Conservation (phyloP, 2,888 invertebrate genomes). For the Melinaea menophilus region DNA sequence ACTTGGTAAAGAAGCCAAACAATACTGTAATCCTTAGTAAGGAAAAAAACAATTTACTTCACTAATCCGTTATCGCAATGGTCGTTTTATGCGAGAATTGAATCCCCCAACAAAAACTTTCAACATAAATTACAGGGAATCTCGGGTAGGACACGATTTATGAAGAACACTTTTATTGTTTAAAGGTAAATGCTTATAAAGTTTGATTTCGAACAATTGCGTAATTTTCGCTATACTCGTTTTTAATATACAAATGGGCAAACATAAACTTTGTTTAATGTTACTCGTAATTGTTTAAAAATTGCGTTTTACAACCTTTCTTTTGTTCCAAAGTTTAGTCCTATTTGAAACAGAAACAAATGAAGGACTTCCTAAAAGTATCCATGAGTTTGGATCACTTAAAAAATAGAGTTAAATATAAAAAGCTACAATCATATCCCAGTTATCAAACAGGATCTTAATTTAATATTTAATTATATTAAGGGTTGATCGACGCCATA, state of each 20-base stretch:
- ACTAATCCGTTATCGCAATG: conserved; percentile 45
- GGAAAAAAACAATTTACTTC: conserved; percentile 38
- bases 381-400: too few relatives aligned
- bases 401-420: too few relatives aligned
- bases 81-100: conserved; percentile 45
- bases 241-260: neutral
- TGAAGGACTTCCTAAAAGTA: too few relatives aligned
- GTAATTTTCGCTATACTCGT: neutral
- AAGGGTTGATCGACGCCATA: neutral
- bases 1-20: conserved; percentile 28
- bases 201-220: conserved; percentile 16
- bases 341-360: too few relatives aligned
- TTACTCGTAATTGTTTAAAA: too few relatives aligned
- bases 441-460: too few relatives aligned
- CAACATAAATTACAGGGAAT: conserved; percentile 44
- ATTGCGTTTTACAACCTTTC: too few relatives aligned
- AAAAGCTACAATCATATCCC: too few relatives aligned
- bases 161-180: conserved; percentile 46
- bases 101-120: conserved; percentile 42
- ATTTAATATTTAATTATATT: too few relatives aligned
- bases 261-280: neutral
- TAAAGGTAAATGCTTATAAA: conserved; percentile 34
- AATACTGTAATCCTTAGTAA: conserved; percentile 17
- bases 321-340: too few relatives aligned
- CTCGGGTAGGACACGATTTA: conserved; percentile 40